A percentile compares a stretch with the other conserved stretches of the same genome.
Conservation (phyloP, 2,113 vertebrate genomes). For the Macrotus californicus region DNA sequence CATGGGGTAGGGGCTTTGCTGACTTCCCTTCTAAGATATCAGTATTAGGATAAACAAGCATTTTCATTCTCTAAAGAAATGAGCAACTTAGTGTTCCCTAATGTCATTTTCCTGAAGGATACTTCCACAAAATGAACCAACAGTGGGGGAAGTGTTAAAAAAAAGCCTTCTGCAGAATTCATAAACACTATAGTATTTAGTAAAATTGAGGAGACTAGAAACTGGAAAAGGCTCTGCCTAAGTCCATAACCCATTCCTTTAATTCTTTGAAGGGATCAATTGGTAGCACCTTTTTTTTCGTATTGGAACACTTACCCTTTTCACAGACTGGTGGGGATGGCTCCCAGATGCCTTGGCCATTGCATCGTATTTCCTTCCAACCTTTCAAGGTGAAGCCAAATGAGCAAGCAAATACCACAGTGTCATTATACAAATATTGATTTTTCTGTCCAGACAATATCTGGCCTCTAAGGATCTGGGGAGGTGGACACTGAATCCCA, state of each 20-base stretch:
- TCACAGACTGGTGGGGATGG: constrained; percentile 57
- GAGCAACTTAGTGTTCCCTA: neutral
- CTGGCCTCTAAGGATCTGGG: constrained; percentile 51
- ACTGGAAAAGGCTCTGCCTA: neutral
- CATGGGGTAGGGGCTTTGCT: neutral
- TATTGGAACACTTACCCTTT: constrained; percentile 53
- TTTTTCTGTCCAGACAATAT: neutral
- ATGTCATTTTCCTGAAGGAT: neutral
- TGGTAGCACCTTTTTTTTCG: neutral
- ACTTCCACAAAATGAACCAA: neutral
- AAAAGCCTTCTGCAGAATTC: neutral
- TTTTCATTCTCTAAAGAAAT: neutral
- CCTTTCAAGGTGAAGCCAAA: constrained; percentile 74
- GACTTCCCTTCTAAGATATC: neutral
- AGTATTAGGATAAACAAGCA: neutral
- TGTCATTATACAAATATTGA: constrained; percentile 63
- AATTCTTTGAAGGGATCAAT: neutral
- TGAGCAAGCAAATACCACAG: constrained; percentile 52
- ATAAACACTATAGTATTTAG: neutral
- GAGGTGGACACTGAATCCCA: constrained; percentile 59
- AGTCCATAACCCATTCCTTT: neutral
- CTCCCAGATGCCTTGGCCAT: constrained; percentile 43
- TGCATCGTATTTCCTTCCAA: constrained; percentile 50
- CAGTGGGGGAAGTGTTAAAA: neutral
- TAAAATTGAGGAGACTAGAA: neutral